Evolutionary conservation across 2,888 invertebrate genomes (phyloP), one percentile per base, ranked within the genome.

Genomic region (Drosophila rubida): DNA sequence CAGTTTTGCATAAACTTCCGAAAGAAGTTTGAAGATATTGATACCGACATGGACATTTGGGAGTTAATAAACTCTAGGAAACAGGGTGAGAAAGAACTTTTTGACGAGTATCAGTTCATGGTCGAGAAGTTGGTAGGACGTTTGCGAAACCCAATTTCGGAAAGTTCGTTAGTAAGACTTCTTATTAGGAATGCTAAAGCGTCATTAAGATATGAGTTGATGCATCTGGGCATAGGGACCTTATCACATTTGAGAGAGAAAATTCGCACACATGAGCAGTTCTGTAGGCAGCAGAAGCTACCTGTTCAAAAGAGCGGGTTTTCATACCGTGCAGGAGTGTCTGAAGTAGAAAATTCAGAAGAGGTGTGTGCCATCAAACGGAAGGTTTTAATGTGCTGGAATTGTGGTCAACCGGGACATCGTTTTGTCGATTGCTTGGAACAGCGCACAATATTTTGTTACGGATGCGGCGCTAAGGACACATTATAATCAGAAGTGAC

Each of bases 251-350:
- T 61, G 23, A 22, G 46, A 22, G 14, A 13, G 14, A 53, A 53
- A 27, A 41, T 59, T 0, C 50, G 39, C 5, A 46, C 42, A 3
- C 39, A 53, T 9, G 53, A 53, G n/a, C 39, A 61, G 4, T 51
- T 59, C 32, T 32, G 4, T 32, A 11, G 5, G n/a, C 32, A n/a
- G n/a, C 11, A 8, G 8, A 27, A 27, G 8, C 27, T n/a, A n/a
- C n/a, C n/a, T n/a, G n/a, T n/a, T n/a, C n/a, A n/a, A 9, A 27
- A 27, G n/a, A 19, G 19, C 19, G 19, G 19, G 19, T 19, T 19
- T 3, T 19, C 19, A 4, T 32, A 44, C 13, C 23, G 8, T 23
- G 3, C n/a, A 7, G 23, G 11, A 2, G 19, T 41, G 0, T 44
- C 23, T 2, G 23, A 44, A 23, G 6, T 44, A 23, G 44, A 19